phyloP scores from a whole-genome alignment of 2,797 vertebrate genomes.

The Natrix natrix region DNA sequence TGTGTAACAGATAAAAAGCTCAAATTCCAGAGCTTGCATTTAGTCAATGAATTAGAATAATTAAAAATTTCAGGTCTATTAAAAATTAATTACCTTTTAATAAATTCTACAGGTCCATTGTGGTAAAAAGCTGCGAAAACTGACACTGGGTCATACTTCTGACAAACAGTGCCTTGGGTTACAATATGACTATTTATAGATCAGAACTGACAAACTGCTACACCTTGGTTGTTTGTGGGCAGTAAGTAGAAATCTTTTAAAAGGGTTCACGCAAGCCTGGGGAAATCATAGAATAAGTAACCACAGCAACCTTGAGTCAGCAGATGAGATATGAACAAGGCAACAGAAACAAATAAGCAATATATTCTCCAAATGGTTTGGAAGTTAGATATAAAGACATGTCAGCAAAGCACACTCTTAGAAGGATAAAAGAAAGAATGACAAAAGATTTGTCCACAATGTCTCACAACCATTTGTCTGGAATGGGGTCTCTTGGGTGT shows the following conservation, averaged over 20 bases:
- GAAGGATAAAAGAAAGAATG: neutral
- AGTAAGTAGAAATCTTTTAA: neutral
- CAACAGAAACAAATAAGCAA: neutral
- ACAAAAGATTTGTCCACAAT: neutral
- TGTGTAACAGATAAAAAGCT: neutral
- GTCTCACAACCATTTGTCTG: neutral
- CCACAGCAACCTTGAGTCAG: neutral
- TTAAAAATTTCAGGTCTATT: neutral
- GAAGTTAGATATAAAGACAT: neutral
- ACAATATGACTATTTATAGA: neutral
- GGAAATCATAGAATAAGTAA: neutral
- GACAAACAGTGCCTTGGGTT: neutral
- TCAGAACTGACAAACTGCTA: neutral
- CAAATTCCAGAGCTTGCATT: neutral
- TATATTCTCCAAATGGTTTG: neutral
- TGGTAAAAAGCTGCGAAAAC: neutral
- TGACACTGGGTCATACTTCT: neutral
- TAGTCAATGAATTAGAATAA: neutral
- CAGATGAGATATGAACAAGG: neutral
- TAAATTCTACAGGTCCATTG: neutral
- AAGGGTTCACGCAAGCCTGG: neutral
- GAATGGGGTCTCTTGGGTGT: neutral
- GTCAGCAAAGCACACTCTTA: neutral
- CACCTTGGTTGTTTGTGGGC: neutral
- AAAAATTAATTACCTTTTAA: neutral